These are phyloP conservation scores for Pygmarrhopalites habei DNA, from an alignment of 1,140 invertebrate genomes.

Conservation along the genomic window DNA sequence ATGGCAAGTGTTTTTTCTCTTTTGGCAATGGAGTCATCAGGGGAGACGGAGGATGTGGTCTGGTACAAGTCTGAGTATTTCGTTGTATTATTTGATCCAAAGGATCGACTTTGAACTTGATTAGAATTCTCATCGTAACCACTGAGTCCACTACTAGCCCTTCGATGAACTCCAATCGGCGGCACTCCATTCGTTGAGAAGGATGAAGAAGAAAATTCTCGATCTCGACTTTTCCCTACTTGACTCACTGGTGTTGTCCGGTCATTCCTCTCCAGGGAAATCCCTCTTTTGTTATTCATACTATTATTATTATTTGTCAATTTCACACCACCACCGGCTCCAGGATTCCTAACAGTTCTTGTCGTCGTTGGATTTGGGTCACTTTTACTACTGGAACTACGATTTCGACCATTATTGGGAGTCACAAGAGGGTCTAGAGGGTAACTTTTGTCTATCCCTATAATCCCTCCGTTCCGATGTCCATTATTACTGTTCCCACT, in stretches of 20 bases:
- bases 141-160: conserved; percentile 11
- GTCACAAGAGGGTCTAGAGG: conserved; percentile 60
- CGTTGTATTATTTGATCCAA: not conserved
- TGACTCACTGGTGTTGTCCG: not conserved
- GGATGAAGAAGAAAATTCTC: not conserved
- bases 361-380: conserved; percentile 17
- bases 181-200: not conserved
- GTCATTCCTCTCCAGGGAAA: not conserved
- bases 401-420: conserved; percentile 8
- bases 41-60: not conserved
- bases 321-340: not conserved
- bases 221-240: not conserved
- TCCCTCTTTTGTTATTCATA: conserved; percentile 1
- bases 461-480: conserved; percentile 51
- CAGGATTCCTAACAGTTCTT: conserved; percentile 6
- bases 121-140: conserved; percentile 11
- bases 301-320: not conserved
- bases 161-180: conserved; percentile 1
- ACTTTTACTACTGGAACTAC: conserved; percentile 25
- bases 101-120: not conserved
- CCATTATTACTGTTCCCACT: conserved; percentile 43
- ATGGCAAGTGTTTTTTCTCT: conserved; percentile 20
- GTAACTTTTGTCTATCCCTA: conserved; percentile 70
- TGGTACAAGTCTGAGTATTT: conserved; percentile 9
- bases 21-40: conserved; percentile 10